Conservation (phyloP, 2,797 vertebrate genomes). For the Cynodonichthys magdalenae region DNA sequence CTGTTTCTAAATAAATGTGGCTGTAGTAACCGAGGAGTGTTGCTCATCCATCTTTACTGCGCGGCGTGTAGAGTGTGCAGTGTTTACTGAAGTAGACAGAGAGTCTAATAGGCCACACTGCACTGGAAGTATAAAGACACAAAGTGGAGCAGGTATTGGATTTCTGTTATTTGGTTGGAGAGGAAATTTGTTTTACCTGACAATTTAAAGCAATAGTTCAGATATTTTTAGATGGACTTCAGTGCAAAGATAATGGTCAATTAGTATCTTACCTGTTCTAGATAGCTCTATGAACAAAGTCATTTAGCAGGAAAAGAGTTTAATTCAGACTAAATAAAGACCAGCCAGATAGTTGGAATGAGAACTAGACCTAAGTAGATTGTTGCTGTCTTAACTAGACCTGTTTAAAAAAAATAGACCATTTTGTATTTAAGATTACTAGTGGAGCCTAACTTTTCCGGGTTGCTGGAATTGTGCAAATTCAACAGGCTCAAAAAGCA, state of each 20-base stretch:
- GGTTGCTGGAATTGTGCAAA: too few species aligned
- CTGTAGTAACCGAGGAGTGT: slow-evolving; percentile 84
- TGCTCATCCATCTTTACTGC: slow-evolving; percentile 87
- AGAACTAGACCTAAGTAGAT: neutral
- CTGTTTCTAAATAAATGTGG: slow-evolving; percentile 92
- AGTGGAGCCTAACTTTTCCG: too few species aligned
- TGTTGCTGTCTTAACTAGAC: neutral
- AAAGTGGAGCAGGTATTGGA: slow-evolving; percentile 26
- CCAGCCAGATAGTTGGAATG: too few species aligned
- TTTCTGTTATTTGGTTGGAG: slow-evolving; percentile 17
- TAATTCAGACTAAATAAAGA: neutral
- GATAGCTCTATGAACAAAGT: neutral
- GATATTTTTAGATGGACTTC: too few species aligned
- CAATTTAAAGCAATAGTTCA: slow-evolving; percentile 14
- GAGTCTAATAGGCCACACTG: slow-evolving; percentile 67
- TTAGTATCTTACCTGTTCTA: neutral
- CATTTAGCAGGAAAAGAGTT: neutral
- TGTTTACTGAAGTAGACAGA: slow-evolving; percentile 68
- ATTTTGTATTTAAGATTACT: too few species aligned
- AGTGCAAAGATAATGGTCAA: too few species aligned
- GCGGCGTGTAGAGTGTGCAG: slow-evolving; percentile 53
- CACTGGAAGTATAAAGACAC: slow-evolving; percentile 39
- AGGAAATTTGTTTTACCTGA: slow-evolving; percentile 7
- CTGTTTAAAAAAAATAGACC: too few species aligned
- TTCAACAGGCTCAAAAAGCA: too few species aligned